A percentile compares a stretch with the other conserved stretches of the same genome.
These are phyloP conservation scores for Ostrea edulis DNA, from an alignment of 1,140 invertebrate species.

Conservation along the genomic window DNA sequence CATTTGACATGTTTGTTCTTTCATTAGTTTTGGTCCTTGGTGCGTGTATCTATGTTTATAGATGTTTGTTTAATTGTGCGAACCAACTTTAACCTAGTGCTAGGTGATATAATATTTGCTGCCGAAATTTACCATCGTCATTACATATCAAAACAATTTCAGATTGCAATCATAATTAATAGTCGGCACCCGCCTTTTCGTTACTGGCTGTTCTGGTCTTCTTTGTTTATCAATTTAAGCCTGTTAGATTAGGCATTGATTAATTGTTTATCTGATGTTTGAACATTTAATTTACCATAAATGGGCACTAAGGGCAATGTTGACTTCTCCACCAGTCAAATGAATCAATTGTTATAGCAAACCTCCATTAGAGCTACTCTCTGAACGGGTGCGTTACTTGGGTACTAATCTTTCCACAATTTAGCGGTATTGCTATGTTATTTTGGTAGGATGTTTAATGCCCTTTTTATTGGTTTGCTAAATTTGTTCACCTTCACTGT, in stretches of 20 bases:
- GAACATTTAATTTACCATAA: conserved; percentile 25
- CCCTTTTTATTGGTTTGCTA: background rate
- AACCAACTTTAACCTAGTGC: background rate
- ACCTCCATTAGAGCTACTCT: background rate
- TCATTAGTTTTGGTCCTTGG: background rate
- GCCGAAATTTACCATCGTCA: background rate
- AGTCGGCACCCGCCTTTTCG: background rate
- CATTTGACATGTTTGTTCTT: background rate
- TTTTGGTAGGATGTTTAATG: background rate
- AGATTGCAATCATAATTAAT: conserved; percentile 24
- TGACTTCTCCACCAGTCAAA: background rate
- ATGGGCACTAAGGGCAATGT: conserved; percentile 20
- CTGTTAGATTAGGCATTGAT: conserved; percentile 19
- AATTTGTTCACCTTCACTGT: conserved; percentile 12
- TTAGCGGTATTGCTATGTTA: background rate
- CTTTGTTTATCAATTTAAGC: conserved; percentile 10
- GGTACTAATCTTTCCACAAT: conserved; percentile 22
- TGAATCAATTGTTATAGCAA: conserved; percentile 16
- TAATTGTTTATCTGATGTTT: conserved; percentile 27
- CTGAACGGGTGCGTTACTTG: background rate
- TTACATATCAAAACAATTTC: background rate
- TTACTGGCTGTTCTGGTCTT: background rate
- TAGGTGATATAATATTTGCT: background rate
- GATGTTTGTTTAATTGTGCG: conserved; percentile 6
- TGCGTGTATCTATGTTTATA: background rate